A percentile compares a stretch with the other conserved stretches of the same genome.
These are phyloP conservation scores for Trichogramma evanescens DNA, from an alignment of 2,888 invertebrate genomes.

Conservation along the genomic window DNA sequence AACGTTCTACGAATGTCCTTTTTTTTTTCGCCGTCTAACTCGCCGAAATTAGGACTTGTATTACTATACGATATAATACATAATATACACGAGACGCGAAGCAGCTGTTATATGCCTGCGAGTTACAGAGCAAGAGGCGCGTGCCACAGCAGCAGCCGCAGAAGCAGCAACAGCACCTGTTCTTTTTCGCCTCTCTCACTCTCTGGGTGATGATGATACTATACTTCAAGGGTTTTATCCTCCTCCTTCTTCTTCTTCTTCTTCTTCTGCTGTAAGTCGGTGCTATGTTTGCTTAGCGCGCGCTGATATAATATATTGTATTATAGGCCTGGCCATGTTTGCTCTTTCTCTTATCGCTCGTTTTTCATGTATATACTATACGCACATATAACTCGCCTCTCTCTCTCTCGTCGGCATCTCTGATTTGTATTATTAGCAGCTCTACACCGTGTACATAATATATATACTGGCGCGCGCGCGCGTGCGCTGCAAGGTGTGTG, in stretches of 20 bases:
- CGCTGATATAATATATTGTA: background rate
- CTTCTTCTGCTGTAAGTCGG: background rate
- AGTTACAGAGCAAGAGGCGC: background rate
- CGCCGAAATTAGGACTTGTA: too few relatives aligned
- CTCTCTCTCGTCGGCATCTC: too few relatives aligned
- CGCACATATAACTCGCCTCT: background rate
- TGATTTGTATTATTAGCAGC: too few relatives aligned
- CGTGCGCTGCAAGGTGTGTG: too few relatives aligned
- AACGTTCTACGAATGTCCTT: too few relatives aligned
- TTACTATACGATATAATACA: too few relatives aligned
- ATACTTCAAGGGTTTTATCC: background rate
- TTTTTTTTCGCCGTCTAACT: too few relatives aligned
- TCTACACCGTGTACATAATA: too few relatives aligned
- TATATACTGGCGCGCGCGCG: too few relatives aligned
- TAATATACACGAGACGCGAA: too few relatives aligned
- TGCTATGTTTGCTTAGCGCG: background rate
- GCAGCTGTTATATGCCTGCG: too few relatives aligned
- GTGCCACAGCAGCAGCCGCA: background rate
- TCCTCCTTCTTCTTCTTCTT: background rate
- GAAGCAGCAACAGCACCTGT: constrained; percentile 6
- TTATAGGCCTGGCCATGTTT: background rate
- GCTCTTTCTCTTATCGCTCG: background rate
- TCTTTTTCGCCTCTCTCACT: constrained; percentile 9
- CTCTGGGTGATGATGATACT: background rate
- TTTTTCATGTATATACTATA: background rate